Evolutionary conservation across 2,113 vertebrate genomes (phyloP).

Genomic region (Chrysochloris asiatica): DNA sequence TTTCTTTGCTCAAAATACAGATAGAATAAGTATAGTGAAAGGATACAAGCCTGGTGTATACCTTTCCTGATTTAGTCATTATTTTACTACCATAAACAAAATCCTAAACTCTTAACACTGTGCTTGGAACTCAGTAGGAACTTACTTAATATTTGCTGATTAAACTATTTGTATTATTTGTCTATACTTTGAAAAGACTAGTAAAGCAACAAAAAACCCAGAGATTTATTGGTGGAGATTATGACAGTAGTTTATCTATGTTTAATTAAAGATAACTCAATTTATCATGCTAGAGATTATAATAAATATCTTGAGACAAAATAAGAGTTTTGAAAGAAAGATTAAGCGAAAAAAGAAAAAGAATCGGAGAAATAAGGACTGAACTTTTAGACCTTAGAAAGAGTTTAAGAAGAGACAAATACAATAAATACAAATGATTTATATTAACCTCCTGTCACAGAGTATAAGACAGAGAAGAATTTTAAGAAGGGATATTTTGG

Average conservation of each 20-base stretch:
- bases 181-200: neutral
- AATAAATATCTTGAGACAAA: conserved; percentile 52
- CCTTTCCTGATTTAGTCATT: too few relatives aligned
- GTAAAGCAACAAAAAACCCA: neutral
- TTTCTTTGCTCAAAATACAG: too few relatives aligned
- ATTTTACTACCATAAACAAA: neutral
- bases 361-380: neutral
- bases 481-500: neutral
- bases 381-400: neutral
- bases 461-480: conserved; percentile 7
- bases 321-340: conserved; percentile 10
- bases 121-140: neutral
- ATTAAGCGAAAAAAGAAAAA: conserved; percentile 22
- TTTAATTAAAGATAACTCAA: conserved; percentile 5
- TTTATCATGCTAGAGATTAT: conserved; percentile 12
- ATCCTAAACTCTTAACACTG: neutral
- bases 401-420: neutral
- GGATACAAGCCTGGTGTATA: too few relatives aligned
- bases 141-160: conserved; percentile 19
- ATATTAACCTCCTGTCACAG: neutral
- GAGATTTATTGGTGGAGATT: neutral
- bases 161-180: neutral
- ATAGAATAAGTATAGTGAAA: too few relatives aligned
- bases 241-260: conserved; percentile 5
- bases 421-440: neutral